Evolutionary conservation across 2,888 invertebrate species (phyloP), one percentile per base, ranked within the genome.

Genomic region (Aspidiotus rigidus): DNA sequence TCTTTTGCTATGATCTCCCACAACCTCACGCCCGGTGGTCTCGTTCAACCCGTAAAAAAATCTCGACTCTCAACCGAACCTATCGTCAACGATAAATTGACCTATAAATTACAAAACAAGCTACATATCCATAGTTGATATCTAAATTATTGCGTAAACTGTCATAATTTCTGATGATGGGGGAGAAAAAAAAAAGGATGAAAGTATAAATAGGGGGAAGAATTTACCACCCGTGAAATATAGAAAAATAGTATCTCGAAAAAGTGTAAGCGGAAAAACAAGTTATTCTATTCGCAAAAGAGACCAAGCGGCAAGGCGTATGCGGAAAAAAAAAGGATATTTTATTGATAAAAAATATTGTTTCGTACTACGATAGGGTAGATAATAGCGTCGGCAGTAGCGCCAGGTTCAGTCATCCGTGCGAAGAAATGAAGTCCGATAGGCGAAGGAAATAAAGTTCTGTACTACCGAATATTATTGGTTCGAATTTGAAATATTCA

Each of bases 291-390:
- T 53, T 17, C 17, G 17, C 15, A 7, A 53, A 53, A 53, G n/a
- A 53, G 11, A 53, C 11, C 11, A 53, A 53, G n/a, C 11, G n/a
- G n/a, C 53, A 53, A 53, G 28, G 28, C 28, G 28, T 28, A 28
- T 28, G 28, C 28, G 28, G 53, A 53, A 16, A 64, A 64, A 67
- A 66, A 67, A 67, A 67, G 67, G 67, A 60, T 67, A 67, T 67
- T 67, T 67, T 67, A 67, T 67, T 67, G 67, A 67, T 67, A 67
- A 67, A 67, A 67, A 67, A 67, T 67, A 67, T 67, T 67, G 67
- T 67, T 67, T 67, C 60, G 59, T 16, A 16, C 15, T 15, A 41
- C 55, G 57, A 53, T 42, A 59, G 67, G 49, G 49, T 44, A 67
- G 67, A 67, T 67, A 67, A 67, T 67, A 67, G 60, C 60, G 59